Conservation (phyloP, 2,113 vertebrate species). For the Atherinomorus stipes region DNA sequence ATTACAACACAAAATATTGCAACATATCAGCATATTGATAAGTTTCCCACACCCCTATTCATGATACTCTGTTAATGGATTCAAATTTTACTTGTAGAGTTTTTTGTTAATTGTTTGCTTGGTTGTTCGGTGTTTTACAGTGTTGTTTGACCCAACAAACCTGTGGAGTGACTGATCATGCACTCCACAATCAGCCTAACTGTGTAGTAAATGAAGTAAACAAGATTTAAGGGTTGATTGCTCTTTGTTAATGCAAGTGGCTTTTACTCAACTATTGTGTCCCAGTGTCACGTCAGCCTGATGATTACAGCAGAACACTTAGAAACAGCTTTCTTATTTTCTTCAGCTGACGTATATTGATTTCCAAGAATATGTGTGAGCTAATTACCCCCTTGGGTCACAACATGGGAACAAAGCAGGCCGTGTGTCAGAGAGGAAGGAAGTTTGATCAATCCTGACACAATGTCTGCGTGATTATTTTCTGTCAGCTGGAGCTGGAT, state of each 20-base stretch:
- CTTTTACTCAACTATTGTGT: slow-evolving; percentile 2
- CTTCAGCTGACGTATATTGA: background rate
- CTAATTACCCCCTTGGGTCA: background rate
- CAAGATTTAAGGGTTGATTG: slow-evolving; percentile 2
- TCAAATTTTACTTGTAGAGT: too few relatives aligned
- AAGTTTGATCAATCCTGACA: background rate
- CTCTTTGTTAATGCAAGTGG: slow-evolving; percentile 14
- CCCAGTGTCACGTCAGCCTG: background rate
- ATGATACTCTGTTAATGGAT: too few relatives aligned
- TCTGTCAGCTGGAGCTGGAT: too few relatives aligned
- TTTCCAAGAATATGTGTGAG: background rate
- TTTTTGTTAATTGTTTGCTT: too few relatives aligned
- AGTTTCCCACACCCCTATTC: too few relatives aligned
- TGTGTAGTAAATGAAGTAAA: background rate
- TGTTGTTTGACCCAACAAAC: background rate
- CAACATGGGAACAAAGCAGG: background rate
- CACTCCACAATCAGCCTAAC: slow-evolving; percentile 27
- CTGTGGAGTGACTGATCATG: background rate
- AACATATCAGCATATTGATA: too few relatives aligned
- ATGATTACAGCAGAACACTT: slow-evolving; percentile 9
- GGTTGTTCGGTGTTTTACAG: too few relatives aligned
- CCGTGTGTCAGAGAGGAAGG: too few relatives aligned
- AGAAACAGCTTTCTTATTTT: background rate
- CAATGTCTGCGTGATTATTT: background rate
- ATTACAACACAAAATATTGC: too few relatives aligned